These are phyloP conservation scores for Mesopsocus fuscifrons DNA, from an alignment of 2,888 invertebrate species.

Conservation along the genomic window DNA sequence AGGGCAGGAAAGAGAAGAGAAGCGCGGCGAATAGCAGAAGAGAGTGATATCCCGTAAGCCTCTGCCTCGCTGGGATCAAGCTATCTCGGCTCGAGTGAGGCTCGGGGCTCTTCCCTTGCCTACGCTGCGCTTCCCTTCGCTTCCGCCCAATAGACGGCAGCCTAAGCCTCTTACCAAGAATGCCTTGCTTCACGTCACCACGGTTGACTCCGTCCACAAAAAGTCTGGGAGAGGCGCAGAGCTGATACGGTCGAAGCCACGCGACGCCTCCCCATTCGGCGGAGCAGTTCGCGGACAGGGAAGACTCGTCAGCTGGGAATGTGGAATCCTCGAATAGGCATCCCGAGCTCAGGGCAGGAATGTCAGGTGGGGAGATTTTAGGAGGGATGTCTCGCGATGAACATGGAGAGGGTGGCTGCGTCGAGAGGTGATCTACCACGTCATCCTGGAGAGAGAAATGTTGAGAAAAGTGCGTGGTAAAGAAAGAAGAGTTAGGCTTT, in stretches of 20 bases:
- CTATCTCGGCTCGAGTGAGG: too few relatives aligned
- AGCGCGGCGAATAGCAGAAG: too few relatives aligned
- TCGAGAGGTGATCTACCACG: background rate
- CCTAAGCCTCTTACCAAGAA: conserved; percentile 18
- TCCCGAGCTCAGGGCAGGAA: background rate
- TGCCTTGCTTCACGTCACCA: conserved; percentile 30
- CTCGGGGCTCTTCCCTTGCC: too few relatives aligned
- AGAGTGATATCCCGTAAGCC: too few relatives aligned
- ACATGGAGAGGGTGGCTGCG: background rate
- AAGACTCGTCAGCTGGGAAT: conserved; percentile 1
- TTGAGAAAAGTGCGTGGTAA: too few relatives aligned
- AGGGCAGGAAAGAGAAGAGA: too few relatives aligned
- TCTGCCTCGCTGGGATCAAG: too few relatives aligned
- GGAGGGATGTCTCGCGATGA: too few relatives aligned
- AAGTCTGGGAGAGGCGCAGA: conserved; percentile 24
- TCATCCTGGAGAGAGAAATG: conserved; percentile 1
- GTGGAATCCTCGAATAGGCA: background rate
- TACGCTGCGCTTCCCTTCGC: too few relatives aligned
- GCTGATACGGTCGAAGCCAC: conserved; percentile 2
- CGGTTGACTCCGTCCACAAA: conserved; percentile 28
- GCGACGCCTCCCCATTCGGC: background rate
- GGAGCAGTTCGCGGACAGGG: background rate
- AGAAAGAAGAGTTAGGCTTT: too few relatives aligned
- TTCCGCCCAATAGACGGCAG: too few relatives aligned
- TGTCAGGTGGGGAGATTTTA: too few relatives aligned